Conservation (phyloP, 53 echinoderm and acorn worm genomes). For the Arbacia lixula region DNA sequence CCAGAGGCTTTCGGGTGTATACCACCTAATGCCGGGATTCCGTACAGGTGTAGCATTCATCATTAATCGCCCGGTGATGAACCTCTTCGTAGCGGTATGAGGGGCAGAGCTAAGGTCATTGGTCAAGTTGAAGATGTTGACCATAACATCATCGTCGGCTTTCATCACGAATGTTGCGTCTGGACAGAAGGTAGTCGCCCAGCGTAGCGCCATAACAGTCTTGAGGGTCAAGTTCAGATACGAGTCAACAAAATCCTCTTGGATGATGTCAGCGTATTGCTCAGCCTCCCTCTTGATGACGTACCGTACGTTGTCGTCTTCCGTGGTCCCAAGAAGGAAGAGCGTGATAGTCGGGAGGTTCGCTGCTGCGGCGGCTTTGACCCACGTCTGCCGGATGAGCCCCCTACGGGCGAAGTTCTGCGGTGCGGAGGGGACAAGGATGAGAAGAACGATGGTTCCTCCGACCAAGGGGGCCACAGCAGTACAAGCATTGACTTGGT, state of each 20-base stretch:
- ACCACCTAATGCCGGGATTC: conserved; percentile 59
- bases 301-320: neutral
- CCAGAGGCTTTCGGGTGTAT: conserved; percentile 44
- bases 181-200: conserved; percentile 67
- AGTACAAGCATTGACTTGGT: neutral
- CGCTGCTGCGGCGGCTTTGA: neutral
- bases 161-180: conserved; percentile 76
- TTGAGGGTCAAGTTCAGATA: conserved; percentile 80
- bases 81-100: conserved; percentile 27
- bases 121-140: conserved; percentile 65
- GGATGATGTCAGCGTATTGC: conserved; percentile 61
- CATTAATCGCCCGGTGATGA: conserved; percentile 49
- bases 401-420: conserved; percentile 45
- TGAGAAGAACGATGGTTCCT: neutral
- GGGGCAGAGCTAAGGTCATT: conserved; percentile 55
- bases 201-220: conserved; percentile 86
- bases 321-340: conserved; percentile 55
- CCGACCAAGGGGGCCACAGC: neutral
- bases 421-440: conserved; percentile 54
- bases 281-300: conserved; percentile 48
- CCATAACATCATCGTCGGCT: conserved; percentile 76
- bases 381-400: conserved; percentile 77
- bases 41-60: conserved; percentile 28
- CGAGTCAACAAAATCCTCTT: conserved; percentile 76
- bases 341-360: neutral